phyloP scores from a whole-genome alignment of 2,888 invertebrate genomes.

The Camptogramma bilineatum region DNA sequence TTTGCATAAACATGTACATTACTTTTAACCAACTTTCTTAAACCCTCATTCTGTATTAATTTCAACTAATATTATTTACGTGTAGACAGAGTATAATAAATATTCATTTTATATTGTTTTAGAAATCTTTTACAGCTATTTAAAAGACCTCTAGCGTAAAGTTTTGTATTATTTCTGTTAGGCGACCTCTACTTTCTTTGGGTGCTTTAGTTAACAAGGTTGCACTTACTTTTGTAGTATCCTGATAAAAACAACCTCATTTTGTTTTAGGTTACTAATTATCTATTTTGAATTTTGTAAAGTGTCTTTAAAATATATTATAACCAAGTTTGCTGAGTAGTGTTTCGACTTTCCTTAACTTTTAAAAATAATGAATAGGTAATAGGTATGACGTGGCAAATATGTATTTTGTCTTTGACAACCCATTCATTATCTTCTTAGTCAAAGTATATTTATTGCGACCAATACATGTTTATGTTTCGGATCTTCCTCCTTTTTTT shows the following conservation, averaged over 20 bases:
- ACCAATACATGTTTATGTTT: too few relatives aligned
- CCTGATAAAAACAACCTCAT: not conserved
- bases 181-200: not conserved
- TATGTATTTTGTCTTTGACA: too few relatives aligned
- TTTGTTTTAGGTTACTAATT: too few relatives aligned
- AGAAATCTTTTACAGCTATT: slow-evolving; percentile 21
- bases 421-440: too few relatives aligned
- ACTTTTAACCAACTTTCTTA: slow-evolving; percentile 20
- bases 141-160: slow-evolving; percentile 3
- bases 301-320: too few relatives aligned
- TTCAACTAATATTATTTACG: slow-evolving; percentile 2
- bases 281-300: too few relatives aligned
- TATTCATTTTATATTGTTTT: slow-evolving; percentile 20
- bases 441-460: too few relatives aligned
- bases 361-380: too few relatives aligned
- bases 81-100: slow-evolving; percentile 24
- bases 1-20: not conserved
- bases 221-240: not conserved
- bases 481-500: too few relatives aligned
- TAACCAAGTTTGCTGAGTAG: too few relatives aligned
- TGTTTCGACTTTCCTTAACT: too few relatives aligned
- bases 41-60: slow-evolving; percentile 9
- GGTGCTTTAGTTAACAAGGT: not conserved
- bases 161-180: not conserved
- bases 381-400: too few relatives aligned